Evolutionary conservation across 1,140 invertebrate genomes (phyloP).

Genomic region (Drosophila truncata): DNA sequence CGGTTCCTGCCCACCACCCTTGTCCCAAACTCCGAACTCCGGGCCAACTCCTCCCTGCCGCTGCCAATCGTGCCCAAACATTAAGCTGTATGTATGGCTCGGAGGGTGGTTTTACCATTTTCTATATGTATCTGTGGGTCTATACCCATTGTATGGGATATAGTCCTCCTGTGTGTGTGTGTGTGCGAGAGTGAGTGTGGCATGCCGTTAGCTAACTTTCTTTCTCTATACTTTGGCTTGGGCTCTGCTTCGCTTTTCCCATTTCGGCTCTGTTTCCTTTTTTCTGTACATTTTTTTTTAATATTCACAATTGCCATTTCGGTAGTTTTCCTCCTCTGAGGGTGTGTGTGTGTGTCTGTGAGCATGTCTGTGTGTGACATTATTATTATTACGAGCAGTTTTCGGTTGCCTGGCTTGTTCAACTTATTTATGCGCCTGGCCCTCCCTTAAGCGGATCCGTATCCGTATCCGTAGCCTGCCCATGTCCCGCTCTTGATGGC

Average conservation of each 20-base stretch:
- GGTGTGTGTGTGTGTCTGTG: slow-evolving; percentile 41
- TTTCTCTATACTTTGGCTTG: slow-evolving; percentile 63
- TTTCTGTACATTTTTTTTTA: slow-evolving; percentile 64
- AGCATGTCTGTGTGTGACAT: slow-evolving; percentile 69
- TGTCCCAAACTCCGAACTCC: slow-evolving; percentile 34
- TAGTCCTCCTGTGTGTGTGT: slow-evolving; percentile 58
- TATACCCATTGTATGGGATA: slow-evolving; percentile 62
- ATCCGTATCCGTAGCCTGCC: slow-evolving; percentile 30
- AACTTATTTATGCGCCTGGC: slow-evolving; percentile 76
- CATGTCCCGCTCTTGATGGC: slow-evolving; percentile 22
- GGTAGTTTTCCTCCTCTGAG: slow-evolving; percentile 65
- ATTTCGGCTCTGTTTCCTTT: slow-evolving; percentile 28
- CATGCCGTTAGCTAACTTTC: slow-evolving; percentile 75
- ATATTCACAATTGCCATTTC: slow-evolving; percentile 84
- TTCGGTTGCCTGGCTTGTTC: slow-evolving; percentile 77
- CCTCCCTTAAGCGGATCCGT: slow-evolving; percentile 28
- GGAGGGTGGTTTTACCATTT: slow-evolving; percentile 82
- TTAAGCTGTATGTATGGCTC: slow-evolving; percentile 55
- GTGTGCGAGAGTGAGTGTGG: slow-evolving; percentile 36
- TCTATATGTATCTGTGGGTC: slow-evolving; percentile 60
- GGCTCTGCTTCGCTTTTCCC: slow-evolving; percentile 12
- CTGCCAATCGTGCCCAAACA: slow-evolving; percentile 67
- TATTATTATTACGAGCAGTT: slow-evolving; percentile 83
- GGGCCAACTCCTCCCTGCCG: slow-evolving; percentile 15
- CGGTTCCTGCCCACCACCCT: slow-evolving; percentile 26